Base-by-base conservation (phyloP, 2,888 invertebrate genomes). In the Xylocampa areola region DNA sequence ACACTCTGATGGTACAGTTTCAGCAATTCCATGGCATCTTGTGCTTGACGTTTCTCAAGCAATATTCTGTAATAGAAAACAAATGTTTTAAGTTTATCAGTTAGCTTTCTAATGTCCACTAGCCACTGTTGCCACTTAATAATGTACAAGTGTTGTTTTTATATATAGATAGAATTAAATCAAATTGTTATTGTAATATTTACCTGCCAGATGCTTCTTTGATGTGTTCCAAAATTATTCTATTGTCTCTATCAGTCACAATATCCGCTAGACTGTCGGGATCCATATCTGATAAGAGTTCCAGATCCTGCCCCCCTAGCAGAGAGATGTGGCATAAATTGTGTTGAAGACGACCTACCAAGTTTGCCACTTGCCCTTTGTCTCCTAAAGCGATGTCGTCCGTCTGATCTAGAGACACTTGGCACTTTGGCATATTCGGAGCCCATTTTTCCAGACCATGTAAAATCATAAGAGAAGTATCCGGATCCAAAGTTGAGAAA, bases 251-350 rank as follows among this genome's bases (percentile, higher is more conserved):
- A 77, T 96, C 96, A 43, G 96, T 95, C 23, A 97, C 96, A 79
- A 98, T 96, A 82, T 98, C 97, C 54, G 96, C 96, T 78, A 98
- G 94, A 66, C 97, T 97, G 70, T 98, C 97, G 5, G 97, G 97
- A 90, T 98, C 97, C 97, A 98, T 98, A 83, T 98, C 97, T 59
- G 97, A 97, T 35, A 98, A 92, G 16, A 97, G 94, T 83, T 98
- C 98, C 85, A 98, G 91, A 82, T 98, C 98, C 65, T 96, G 96
- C 61, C 97, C 97, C 61, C 97, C 97, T 62, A 98, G 95, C 51
- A 97, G 93, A 4, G 97, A 97, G 77, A 98, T 97, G 85, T 97
- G 97, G 79, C 97, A 97, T 32, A 97, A 94, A 87, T 98, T 97
- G 77, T 96, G 96, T 83, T 97, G 96, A 57, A 97, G 94, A 73